phyloP scores from a whole-genome alignment of 2,113 vertebrate species.

The Eptatretus burgeri region DNA sequence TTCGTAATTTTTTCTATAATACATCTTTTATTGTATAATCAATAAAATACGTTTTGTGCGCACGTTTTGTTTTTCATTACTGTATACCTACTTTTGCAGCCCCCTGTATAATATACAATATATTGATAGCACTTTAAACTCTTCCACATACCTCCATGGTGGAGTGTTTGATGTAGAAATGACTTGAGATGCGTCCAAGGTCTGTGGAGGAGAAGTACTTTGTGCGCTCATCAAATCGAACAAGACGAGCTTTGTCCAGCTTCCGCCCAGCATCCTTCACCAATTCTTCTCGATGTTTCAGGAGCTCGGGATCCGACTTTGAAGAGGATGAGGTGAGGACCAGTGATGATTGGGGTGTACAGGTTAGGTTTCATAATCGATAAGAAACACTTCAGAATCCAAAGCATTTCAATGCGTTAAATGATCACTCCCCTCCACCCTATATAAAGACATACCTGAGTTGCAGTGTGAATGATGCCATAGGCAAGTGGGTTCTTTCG shows the following conservation, averaged over 20 bases:
- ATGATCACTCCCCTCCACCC: no score
- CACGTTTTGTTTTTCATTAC: no score
- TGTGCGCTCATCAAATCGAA: conserved; percentile 81
- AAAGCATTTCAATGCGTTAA: no score
- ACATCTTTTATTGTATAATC: no score
- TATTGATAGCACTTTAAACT: no score
- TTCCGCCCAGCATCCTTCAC: conserved; percentile 57
- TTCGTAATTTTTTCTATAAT: no score
- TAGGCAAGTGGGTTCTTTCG: conserved; percentile 87
- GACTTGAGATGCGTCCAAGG: conserved; percentile 70
- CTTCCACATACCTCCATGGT: conserved; percentile 55
- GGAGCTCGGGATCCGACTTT: conserved; percentile 55
- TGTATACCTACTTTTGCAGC: no score
- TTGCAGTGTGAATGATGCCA: conserved; percentile 74
- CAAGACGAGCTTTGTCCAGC: conserved; percentile 77
- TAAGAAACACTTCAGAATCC: no score
- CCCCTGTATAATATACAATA: no score
- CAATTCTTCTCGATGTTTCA: conserved; percentile 54
- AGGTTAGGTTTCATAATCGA: no score
- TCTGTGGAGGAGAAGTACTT: conserved; percentile 84
- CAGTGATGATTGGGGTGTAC: no score
- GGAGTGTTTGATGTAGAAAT: conserved; percentile 91
- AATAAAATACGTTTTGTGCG: no score
- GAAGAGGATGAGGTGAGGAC: not conserved
- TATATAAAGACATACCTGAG: conserved; percentile 27